Base-by-base conservation (phyloP, 2,797 vertebrate genomes). In the Morelia viridis region DNA sequence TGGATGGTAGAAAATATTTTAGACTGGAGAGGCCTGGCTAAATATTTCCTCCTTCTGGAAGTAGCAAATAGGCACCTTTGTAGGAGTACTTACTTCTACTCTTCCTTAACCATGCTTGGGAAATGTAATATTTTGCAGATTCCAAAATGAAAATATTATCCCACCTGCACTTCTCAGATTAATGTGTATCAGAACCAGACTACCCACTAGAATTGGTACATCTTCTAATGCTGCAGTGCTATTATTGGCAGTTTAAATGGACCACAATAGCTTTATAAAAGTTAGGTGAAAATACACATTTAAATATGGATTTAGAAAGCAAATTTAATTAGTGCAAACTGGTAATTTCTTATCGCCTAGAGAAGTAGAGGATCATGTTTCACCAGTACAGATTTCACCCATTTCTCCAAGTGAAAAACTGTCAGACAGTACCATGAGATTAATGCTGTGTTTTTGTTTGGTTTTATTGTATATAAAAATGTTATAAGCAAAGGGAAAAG, bases 401-500 rank as follows among this genome's bases (percentile, higher is more conserved):
- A 93, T 85, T 93, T 95, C 91, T 89, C 88, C 88, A 95, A 97
- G 92, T 65, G 56, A 26, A 61, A 56, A 56, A 90, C 94, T 95
- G 90, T 89, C 85, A 94, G 90, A 53, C 92, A 89, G 65, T 95
- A 76, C 71, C 91, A 71, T 92, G 95, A 88, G 58, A 94, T 94
- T 61, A 87, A 91, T 92, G 0, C 58, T 94, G 10, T 65, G 4
- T 92, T 95, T 91, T 96, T 96, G 65, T 62, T 31, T 50, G 89
- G 83, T 89, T 93, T 96, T 76, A 5, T 96, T 93, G 92, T 90
- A 24, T 57, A 76, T 91, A 96, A 95, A 92, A 96, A 96, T 91
- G 68, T 96, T 96, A 92, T 96, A 96, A 96, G 93, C 92, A 94
- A 95, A 97, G 97, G 96, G 96, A 97, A 97, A 98, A 98, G 97